Evolutionary conservation across 2,113 vertebrate genomes (phyloP), one percentile per base, ranked within the genome.

Genomic region (Daphoenositta chrysoptera): DNA sequence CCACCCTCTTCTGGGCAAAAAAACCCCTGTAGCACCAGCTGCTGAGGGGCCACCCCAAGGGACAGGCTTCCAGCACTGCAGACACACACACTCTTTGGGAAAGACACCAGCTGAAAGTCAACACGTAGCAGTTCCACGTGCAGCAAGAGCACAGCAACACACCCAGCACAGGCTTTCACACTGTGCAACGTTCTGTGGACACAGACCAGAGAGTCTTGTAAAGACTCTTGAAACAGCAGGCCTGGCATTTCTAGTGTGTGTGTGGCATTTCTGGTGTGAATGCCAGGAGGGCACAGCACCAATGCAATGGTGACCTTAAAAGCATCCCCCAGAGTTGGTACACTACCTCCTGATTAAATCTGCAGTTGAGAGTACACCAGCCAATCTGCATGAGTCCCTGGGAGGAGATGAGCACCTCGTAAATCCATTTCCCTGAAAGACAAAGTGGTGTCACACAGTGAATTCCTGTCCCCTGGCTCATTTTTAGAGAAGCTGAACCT

Each of bases 301-400:
- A 63, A 3, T 4, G 33, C 0, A 4, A 63, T 48, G 47, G 35
- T 31, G 81, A 48, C 22, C 30, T 48, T 31, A 86, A 78, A 66
- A 60, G 44, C 22, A 87, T 30, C n/a, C n/a, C 28, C 39, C n/a
- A 30, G 39, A 53, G 39, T 8, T 20, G 54, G 22, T 87, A 83
- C 13, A 24, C 13, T 95, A 99, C 99, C 99, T 99, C 99, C 95
- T 99, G 99, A 96, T 99, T 99, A 95, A 99, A 99, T 93, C 99
- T 99, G 97, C 99, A 99, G 98, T 97, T 99, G 24, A 99, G 98
- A 17, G 99, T 99, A 86, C 99, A 99, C 99, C 99, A 99, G 37
- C 99, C 99, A 5, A 99, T 99, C 97, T 99, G 99, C 99, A 99
- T 99, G 90, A 99, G 98, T 11, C 99, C 99, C 97, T 99, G 99